Evolutionary conservation across 2,113 vertebrate genomes (phyloP), one percentile per base, ranked within the genome.

Genomic region (Salvelinus namaycush): DNA sequence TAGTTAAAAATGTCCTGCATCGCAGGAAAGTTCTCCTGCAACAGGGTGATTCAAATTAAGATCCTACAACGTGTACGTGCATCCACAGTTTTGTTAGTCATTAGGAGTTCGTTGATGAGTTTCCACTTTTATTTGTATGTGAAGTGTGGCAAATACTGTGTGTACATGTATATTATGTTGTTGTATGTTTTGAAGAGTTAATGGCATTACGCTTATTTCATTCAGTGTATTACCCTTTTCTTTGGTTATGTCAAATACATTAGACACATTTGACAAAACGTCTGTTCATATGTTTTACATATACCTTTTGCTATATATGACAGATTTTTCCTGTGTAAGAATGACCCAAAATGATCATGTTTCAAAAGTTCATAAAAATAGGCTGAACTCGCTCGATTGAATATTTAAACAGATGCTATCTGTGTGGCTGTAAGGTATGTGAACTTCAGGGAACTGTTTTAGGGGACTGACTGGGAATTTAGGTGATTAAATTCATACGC

Each of bases 401-500:
- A 11, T 44, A 70, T 68, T 34, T 75, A 68, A 82, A 74, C 83
- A 85, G 79, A 79, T 79, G 77, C 76, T 83, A n/a, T 24, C 27
- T 74, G 70, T 77, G 75, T 77, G 81, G 24, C 72, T 44, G 39
- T 44, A 44, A 44, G 8, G 39, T 44, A 9, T 44, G 39, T 44
- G 39, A 44, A 44, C 39, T 44, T 34, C 9, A 5, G n/a, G 54
- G 65, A 18, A 31, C 16, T 13, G 9, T 31, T 31, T 26, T 27
- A 16, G 65, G 27, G 65, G 27, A 67, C 12, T 14, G 54, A 57
- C 54, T 44, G 39, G 11, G 39, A 44, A 44, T 44, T 44, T 44
- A 44, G 39, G 5, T 70, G 22, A 70, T 70, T n/a, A 70, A 48
- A 70, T 39, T 24, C n/a, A 26, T 64, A 44, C 39, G 11, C 9